These are phyloP conservation scores for Cuculus canorus DNA, from an alignment of 2,797 vertebrate species.

Conservation along the genomic window DNA sequence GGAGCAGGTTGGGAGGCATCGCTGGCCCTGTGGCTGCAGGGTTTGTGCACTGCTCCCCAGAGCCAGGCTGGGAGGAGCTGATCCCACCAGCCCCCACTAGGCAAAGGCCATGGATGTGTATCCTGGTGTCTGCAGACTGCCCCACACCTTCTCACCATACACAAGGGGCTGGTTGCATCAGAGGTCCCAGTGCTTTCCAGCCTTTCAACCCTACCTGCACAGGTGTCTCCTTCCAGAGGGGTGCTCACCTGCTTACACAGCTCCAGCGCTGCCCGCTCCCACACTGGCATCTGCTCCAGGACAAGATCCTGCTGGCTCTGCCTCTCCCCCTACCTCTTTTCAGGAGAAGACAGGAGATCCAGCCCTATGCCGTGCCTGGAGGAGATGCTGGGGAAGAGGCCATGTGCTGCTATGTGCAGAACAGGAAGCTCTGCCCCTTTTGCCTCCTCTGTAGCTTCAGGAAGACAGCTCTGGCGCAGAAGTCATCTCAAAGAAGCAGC, in stretches of 20 bases:
- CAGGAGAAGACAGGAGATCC: not conserved
- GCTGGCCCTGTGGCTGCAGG: no score
- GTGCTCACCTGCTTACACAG: not conserved
- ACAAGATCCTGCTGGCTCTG: not conserved
- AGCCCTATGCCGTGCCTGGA: not conserved
- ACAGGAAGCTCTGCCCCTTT: not conserved
- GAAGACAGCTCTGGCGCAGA: not conserved
- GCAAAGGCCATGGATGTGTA: no score
- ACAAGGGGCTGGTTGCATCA: not conserved
- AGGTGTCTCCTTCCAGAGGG: not conserved
- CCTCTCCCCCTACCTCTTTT: not conserved
- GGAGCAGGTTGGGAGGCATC: not conserved
- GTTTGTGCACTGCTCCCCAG: no score
- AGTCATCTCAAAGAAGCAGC: not conserved
- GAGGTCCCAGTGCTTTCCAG: not conserved
- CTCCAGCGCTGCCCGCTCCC: fast-evolving
- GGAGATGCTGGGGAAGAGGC: not conserved
- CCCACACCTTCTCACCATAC: not conserved
- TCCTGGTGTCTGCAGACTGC: not conserved
- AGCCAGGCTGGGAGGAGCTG: no score
- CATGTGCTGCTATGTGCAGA: not conserved
- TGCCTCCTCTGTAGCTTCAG: not conserved
- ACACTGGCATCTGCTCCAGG: not conserved
- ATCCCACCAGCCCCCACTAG: no score
- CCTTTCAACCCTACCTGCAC: no score